Evolutionary conservation across 2,113 vertebrate genomes (phyloP).

Genomic region (Chlamydotis undulata): DNA sequence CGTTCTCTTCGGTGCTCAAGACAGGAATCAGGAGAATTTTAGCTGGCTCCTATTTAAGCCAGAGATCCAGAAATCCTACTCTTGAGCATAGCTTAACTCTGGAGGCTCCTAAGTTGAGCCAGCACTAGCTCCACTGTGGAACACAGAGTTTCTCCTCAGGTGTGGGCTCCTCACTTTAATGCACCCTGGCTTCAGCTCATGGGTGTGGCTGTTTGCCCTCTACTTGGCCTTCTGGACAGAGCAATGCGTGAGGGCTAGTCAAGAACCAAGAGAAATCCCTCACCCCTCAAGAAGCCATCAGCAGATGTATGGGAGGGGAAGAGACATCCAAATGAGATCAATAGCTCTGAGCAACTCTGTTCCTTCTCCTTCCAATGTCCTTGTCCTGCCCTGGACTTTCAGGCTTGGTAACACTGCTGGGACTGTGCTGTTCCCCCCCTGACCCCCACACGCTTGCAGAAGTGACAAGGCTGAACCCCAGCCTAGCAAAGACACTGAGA

Average conservation of each 20-base stretch:
- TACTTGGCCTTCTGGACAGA: neutral
- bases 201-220: neutral
- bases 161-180: neutral
- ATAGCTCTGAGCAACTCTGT: neutral
- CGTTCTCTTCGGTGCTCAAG: neutral
- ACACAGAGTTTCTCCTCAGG: neutral
- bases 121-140: neutral
- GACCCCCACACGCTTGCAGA: accelerated
- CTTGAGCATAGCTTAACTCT: neutral
- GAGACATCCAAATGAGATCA: neutral
- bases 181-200: neutral
- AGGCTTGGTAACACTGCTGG: accelerated
- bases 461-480: neutral
- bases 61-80: neutral
- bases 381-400: neutral
- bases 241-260: neutral
- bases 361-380: neutral
- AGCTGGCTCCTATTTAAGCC: neutral
- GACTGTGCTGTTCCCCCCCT: neutral
- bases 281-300: neutral
- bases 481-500: neutral
- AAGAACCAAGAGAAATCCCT: neutral
- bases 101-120: neutral
- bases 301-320: neutral
- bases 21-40: neutral